Conservation (phyloP, 2,888 invertebrate species). For the Oscheius sp. region DNA sequence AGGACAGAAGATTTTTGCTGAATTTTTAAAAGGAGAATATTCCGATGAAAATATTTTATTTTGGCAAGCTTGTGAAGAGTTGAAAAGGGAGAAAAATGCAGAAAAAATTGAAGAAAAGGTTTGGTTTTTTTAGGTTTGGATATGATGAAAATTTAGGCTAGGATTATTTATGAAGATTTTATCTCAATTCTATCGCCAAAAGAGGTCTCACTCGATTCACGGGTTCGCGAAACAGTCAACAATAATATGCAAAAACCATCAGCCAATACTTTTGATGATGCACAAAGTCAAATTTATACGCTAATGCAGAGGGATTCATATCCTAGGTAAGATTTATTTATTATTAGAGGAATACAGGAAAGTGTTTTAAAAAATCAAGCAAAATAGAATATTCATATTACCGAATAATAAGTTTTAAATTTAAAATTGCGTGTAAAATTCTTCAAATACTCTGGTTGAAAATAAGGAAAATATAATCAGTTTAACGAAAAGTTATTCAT, state of each 20-base stretch:
- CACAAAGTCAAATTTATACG: slow-evolving; percentile 98
- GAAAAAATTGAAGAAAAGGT: slow-evolving; percentile 90
- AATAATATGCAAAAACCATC: slow-evolving; percentile 84
- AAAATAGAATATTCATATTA: no score
- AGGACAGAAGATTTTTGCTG: slow-evolving; percentile 68
- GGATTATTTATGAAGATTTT: slow-evolving; percentile 82
- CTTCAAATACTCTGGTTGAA: no score
- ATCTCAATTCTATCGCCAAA: slow-evolving; percentile 98
- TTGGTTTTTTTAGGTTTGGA: not conserved
- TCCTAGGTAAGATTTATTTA: slow-evolving; percentile 75
- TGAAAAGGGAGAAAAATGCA: slow-evolving; percentile 85
- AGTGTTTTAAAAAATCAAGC: no score
- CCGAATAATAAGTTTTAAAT: no score
- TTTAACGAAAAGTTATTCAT: no score
- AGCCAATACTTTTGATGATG: slow-evolving; percentile 96
- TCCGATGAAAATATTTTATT: slow-evolving; percentile 69
- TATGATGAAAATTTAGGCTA: slow-evolving; percentile 36
- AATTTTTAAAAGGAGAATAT: slow-evolving; percentile 69
- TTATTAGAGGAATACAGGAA: not conserved
- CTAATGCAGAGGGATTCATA: slow-evolving; percentile 99
- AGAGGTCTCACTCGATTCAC: slow-evolving; percentile 97
- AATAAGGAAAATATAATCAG: no score
- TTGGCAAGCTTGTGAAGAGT: slow-evolving; percentile 64
- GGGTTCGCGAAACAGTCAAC: slow-evolving; percentile 96
- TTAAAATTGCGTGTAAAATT: no score